A percentile compares a stretch with the other conserved stretches of the same genome.
Conservation (phyloP, 2,888 invertebrate genomes). For the Tupiocoris notatus region DNA sequence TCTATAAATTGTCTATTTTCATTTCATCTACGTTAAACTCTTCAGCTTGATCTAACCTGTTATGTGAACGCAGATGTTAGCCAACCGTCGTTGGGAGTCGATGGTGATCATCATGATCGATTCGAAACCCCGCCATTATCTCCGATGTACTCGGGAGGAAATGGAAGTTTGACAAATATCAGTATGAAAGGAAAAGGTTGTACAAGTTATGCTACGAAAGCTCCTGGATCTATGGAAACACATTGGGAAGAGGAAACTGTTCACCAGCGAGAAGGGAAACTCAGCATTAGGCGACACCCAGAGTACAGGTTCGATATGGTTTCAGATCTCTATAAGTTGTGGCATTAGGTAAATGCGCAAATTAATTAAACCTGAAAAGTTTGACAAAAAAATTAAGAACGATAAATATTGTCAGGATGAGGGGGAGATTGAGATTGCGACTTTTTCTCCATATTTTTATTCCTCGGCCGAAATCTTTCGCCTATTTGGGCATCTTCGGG, state of each 20-base stretch:
- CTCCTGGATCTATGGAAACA: conserved; percentile 59
- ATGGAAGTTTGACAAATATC: conserved; percentile 49
- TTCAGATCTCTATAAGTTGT: too few relatives aligned
- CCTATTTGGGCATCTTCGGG: too few relatives aligned
- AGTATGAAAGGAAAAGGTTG: conserved; percentile 46
- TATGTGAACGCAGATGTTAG: conserved; percentile 73
- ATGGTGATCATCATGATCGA: conserved; percentile 58
- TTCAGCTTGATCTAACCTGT: too few relatives aligned
- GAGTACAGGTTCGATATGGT: conserved; percentile 49
- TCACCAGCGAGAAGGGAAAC: conserved; percentile 43
- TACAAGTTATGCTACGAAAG: conserved; percentile 49
- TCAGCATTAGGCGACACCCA: conserved; percentile 45
- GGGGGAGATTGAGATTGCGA: too few relatives aligned
- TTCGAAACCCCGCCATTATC: conserved; percentile 62
- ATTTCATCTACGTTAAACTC: too few relatives aligned
- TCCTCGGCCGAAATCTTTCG: too few relatives aligned
- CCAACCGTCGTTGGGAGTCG: conserved; percentile 72
- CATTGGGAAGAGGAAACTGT: conserved; percentile 63
- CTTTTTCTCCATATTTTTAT: too few relatives aligned
- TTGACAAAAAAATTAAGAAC: too few relatives aligned
- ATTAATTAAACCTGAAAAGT: too few relatives aligned
- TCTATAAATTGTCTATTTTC: too few relatives aligned
- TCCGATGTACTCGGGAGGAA: conserved; percentile 63
- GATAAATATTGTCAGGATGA: too few relatives aligned
- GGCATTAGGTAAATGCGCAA: too few relatives aligned